phyloP scores from a whole-genome alignment of 2,797 vertebrate species.

The Tiaroga cobitis region DNA sequence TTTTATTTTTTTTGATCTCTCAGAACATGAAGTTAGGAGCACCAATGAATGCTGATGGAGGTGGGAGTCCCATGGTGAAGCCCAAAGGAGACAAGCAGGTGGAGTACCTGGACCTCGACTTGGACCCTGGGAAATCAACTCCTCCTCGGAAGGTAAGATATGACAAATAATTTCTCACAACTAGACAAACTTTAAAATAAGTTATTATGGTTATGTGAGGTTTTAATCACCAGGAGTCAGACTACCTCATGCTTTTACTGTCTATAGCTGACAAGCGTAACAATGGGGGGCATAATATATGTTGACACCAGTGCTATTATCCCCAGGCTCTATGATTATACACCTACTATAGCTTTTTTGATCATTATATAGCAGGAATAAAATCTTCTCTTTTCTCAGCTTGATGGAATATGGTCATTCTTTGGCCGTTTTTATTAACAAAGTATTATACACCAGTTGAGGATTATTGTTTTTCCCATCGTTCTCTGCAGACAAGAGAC shows the following conservation, averaged over 20 bases:
- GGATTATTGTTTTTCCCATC: not conserved
- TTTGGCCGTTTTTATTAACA: not conserved
- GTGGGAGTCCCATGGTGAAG: slow-evolving; percentile 93
- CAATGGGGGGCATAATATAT: not conserved
- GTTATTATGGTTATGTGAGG: not conserved
- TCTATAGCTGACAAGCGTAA: not conserved
- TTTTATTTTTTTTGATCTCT: slow-evolving; percentile 14
- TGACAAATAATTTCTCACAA: not conserved
- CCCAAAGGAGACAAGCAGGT: slow-evolving; percentile 98
- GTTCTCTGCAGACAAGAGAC: not conserved
- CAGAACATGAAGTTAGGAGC: slow-evolving; percentile 78
- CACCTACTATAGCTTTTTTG: not conserved
- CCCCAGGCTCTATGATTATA: not conserved
- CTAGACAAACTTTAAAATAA: not conserved
- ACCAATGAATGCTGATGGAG: slow-evolving; percentile 85
- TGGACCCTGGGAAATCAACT: slow-evolving; percentile 95
- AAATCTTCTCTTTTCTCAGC: not conserved
- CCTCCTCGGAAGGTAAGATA: slow-evolving; percentile 91
- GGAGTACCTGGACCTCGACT: slow-evolving; percentile 96
- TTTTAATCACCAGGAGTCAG: not conserved
- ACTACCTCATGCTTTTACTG: not conserved
- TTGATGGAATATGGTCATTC: not conserved
- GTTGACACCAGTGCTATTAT: not conserved
- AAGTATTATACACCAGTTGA: not conserved
- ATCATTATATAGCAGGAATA: not conserved